Percentiles rank a stretch among this genome's conserved stretches.
These are phyloP conservation scores for Nibea albiflora DNA, from an alignment of 2,113 vertebrate species.

Conservation along the genomic window DNA sequence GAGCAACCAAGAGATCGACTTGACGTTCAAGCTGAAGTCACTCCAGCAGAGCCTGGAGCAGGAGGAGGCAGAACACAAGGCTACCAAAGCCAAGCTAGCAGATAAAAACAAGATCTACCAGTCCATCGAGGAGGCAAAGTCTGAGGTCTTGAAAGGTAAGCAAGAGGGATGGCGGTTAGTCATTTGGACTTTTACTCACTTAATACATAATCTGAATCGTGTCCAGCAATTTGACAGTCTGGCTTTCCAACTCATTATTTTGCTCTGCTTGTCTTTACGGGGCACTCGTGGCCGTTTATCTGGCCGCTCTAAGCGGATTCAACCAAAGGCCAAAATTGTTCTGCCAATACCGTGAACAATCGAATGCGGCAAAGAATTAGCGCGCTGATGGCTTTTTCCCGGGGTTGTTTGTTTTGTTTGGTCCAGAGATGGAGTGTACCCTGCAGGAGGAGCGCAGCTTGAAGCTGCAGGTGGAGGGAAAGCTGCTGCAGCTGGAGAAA, in stretches of 20 bases:
- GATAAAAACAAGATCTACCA: conserved; percentile 93
- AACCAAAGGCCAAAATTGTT: neutral
- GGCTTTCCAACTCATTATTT: neutral
- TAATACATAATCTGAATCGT: neutral
- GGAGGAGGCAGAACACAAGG: conserved; percentile 94
- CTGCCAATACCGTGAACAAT: conserved; percentile 7
- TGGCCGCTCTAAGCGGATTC: neutral
- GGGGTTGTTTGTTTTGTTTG: neutral
- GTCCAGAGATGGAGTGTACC: conserved; percentile 92
- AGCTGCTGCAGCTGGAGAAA: conserved; percentile 92
- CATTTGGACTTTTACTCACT: neutral
- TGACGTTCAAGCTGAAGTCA: conserved; percentile 95
- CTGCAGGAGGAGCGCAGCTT: conserved; percentile 90
- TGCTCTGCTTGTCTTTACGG: conserved; percentile 2
- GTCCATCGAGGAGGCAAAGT: conserved; percentile 96
- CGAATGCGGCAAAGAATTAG: neutral
- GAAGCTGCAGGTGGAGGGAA: conserved; percentile 92
- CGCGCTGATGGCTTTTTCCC: conserved; percentile 7
- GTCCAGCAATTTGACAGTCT: neutral
- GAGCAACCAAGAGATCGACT: conserved; percentile 95
- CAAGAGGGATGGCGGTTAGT: neutral
- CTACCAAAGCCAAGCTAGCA: conserved; percentile 90
- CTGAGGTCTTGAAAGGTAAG: conserved; percentile 93
- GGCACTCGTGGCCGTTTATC: neutral
- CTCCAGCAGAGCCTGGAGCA: conserved; percentile 95